Percentiles rank a stretch among this genome's conserved stretches.
These are phyloP conservation scores for Urocitellus parryii DNA, from an alignment of 2,113 vertebrate genomes.

Conservation along the genomic window DNA sequence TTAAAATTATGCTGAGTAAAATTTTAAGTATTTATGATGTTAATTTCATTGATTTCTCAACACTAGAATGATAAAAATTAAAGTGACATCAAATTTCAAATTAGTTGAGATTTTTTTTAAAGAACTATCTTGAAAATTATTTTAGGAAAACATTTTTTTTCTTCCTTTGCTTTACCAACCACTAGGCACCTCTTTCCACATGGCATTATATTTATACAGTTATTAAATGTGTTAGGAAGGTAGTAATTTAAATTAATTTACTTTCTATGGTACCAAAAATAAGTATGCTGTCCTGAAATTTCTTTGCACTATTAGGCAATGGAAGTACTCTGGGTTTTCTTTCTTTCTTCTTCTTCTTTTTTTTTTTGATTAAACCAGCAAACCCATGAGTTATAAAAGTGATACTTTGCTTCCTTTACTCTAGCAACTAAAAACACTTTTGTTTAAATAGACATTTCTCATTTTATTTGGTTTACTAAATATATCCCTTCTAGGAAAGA, in stretches of 20 bases:
- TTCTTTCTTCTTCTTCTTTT: background rate
- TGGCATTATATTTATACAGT: background rate
- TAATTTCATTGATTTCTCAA: slow-evolving; percentile 57
- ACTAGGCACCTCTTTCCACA: background rate
- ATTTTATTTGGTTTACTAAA: slow-evolving; percentile 77
- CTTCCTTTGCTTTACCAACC: background rate
- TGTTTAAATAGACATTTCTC: slow-evolving; percentile 59
- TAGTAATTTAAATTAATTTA: slow-evolving; percentile 56
- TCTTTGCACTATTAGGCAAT: slow-evolving; percentile 24
- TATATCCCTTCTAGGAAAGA: slow-evolving; percentile 52
- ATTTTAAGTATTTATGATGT: background rate
- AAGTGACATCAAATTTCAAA: slow-evolving; percentile 47
- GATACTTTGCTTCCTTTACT: slow-evolving; percentile 58
- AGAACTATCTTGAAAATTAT: background rate
- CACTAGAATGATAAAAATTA: slow-evolving; percentile 9
- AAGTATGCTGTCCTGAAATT: background rate
- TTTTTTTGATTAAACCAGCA: slow-evolving; percentile 46
- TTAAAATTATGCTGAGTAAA: slow-evolving; percentile 16
- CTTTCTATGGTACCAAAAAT: background rate
- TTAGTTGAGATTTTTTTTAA: slow-evolving; percentile 48
- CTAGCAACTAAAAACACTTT: slow-evolving; percentile 49
- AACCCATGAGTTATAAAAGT: slow-evolving; percentile 45
- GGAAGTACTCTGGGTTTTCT: background rate
- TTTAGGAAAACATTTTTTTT: slow-evolving; percentile 15
- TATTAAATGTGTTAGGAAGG: slow-evolving; percentile 35